phyloP scores from a whole-genome alignment of 2,888 invertebrate species.

The Lasioglossum lativentre region DNA sequence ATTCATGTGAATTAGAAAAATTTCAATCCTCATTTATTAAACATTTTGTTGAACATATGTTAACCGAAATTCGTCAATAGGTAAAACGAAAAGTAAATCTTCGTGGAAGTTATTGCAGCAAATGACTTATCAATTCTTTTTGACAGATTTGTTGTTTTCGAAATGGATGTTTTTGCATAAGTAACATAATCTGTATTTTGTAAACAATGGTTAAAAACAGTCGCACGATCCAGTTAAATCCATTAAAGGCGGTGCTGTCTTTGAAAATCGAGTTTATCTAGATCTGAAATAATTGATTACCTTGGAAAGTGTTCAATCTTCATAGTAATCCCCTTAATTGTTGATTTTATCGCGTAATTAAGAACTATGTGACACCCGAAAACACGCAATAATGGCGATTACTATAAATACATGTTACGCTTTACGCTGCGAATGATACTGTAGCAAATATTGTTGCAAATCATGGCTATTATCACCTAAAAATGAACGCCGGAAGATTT shows the following conservation, averaged over 20 bases:
- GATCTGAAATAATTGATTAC: slow-evolving; percentile 4
- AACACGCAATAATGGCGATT: background rate
- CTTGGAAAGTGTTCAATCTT: background rate
- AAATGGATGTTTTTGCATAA: background rate
- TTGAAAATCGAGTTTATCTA: background rate
- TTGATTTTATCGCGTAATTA: background rate
- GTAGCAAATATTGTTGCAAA: background rate
- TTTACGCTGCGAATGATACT: background rate
- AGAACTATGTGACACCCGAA: background rate
- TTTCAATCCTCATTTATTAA: background rate
- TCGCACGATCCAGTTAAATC: background rate
- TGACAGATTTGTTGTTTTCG: background rate
- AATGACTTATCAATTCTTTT: background rate
- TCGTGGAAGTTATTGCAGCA: background rate
- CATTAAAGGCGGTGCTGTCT: background rate
- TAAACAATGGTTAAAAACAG: background rate
- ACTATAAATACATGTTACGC: background rate
- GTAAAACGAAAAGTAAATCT: background rate
- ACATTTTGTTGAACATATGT: background rate
- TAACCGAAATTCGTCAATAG: background rate
- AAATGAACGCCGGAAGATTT: background rate
- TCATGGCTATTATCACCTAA: background rate
- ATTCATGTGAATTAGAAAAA: background rate
- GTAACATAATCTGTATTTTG: background rate
- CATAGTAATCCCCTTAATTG: background rate